Evolutionary conservation across 2,888 invertebrate species (phyloP).

Genomic region (Koerneria pararmatus): DNA sequence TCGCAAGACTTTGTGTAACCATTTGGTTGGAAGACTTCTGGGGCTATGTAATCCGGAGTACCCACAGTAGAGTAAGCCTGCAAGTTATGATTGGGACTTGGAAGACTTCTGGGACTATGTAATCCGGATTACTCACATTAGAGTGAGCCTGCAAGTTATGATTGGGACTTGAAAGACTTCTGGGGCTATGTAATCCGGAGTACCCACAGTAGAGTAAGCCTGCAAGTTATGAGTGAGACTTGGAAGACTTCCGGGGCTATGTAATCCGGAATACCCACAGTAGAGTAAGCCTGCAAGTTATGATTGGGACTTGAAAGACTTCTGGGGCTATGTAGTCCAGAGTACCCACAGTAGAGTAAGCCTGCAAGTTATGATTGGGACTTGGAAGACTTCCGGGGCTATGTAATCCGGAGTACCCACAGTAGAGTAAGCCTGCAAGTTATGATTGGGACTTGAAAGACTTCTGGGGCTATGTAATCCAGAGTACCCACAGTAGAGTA

Average conservation of each 20-base stretch:
- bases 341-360: slow-evolving; percentile 75
- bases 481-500: slow-evolving; percentile 81
- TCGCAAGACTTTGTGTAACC: slow-evolving; percentile 97
- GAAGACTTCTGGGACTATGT: neutral
- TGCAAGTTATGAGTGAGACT: too few relatives aligned
- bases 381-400: slow-evolving; percentile 89
- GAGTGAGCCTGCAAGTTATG: neutral
- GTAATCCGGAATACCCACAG: slow-evolving; percentile 92
- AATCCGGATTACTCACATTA: neutral
- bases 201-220: slow-evolving; percentile 74
- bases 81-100: slow-evolving; percentile 16
- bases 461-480: slow-evolving; percentile 99
- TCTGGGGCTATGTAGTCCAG: slow-evolving; percentile 99
- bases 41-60: slow-evolving; percentile 99
- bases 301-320: slow-evolving; percentile 79
- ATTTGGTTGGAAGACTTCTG: slow-evolving; percentile 89
- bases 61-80: slow-evolving; percentile 72
- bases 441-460: too few relatives aligned
- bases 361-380: too few relatives aligned
- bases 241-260: slow-evolving; percentile 95
- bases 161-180: slow-evolving; percentile 86
- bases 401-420: slow-evolving; percentile 98
- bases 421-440: slow-evolving; percentile 67
- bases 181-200: slow-evolving; percentile 98
- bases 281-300: slow-evolving; percentile 67